Conservation (phyloP, 2,797 vertebrate genomes). For the Hozukius guyotensis region DNA sequence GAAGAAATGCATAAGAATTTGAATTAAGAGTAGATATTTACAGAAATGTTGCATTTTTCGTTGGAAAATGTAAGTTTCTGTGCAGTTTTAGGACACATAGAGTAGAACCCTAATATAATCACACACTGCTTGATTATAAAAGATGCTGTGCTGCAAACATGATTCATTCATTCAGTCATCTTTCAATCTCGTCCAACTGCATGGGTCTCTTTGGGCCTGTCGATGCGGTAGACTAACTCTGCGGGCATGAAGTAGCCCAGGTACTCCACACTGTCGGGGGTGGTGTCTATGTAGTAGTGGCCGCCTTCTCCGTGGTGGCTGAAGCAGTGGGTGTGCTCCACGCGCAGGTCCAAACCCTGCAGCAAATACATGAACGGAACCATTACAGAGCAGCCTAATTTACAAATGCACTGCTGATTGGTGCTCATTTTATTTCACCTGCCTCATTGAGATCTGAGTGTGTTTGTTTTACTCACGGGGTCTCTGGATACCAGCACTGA, state of each 20-base stretch:
- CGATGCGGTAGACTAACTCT: slow-evolving; percentile 93
- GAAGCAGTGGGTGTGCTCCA: slow-evolving; percentile 97
- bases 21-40: background rate
- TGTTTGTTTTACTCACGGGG: slow-evolving; percentile 86
- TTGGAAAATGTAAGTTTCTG: background rate
- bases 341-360: slow-evolving; percentile 92
- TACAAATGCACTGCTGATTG: background rate
- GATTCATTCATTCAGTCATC: background rate
- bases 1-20: background rate
- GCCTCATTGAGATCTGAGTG: background rate
- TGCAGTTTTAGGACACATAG: background rate
- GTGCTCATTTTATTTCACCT: background rate
- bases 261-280: slow-evolving; percentile 91
- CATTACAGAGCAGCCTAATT: background rate
- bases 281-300: slow-evolving; percentile 96
- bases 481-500: slow-evolving; percentile 95
- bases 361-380: background rate
- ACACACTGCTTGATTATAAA: background rate
- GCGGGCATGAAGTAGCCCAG: slow-evolving; percentile 93
- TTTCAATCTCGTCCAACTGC: slow-evolving; percentile 86
- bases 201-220: slow-evolving; percentile 89
- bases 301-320: slow-evolving; percentile 96
- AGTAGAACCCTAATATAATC: background rate
- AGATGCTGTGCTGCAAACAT: background rate
- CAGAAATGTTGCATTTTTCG: background rate